Percentiles rank a stretch among this genome's conserved stretches.
Evolutionary conservation across 2,888 invertebrate species (phyloP).

Genomic region (Euproctis similis): DNA sequence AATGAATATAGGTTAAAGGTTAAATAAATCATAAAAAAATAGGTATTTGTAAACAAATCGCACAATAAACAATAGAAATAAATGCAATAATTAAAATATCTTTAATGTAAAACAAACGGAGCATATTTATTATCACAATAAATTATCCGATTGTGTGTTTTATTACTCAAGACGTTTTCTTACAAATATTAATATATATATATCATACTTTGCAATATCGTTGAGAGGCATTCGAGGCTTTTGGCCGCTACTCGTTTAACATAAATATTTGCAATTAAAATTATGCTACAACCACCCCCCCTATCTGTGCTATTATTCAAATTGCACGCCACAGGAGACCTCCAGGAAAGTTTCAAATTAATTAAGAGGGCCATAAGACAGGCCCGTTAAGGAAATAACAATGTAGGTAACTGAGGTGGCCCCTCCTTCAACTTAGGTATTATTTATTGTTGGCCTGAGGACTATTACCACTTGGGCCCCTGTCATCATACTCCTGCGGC

Average conservation of each 20-base stretch:
- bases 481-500: slow-evolving; percentile 56
- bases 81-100: slow-evolving; percentile 5
- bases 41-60: too few relatives aligned
- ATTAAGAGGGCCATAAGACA: slow-evolving; percentile 75
- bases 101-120: slow-evolving; percentile 21
- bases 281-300: slow-evolving; percentile 65
- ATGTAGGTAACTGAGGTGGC: slow-evolving; percentile 56
- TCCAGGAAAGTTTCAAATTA: slow-evolving; percentile 76
- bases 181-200: too few relatives aligned
- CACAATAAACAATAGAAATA: slow-evolving; percentile 1
- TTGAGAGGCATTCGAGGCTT: slow-evolving; percentile 36
- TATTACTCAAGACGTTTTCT: slow-evolving; percentile 31
- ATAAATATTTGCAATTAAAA: slow-evolving; percentile 77
- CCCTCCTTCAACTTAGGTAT: slow-evolving; percentile 53
- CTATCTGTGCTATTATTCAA: slow-evolving; percentile 73
- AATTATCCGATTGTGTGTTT: slow-evolving; percentile 30
- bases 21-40: too few relatives aligned
- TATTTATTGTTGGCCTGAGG: slow-evolving; percentile 61
- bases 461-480: slow-evolving; percentile 49
- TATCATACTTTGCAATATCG: slow-evolving; percentile 63
- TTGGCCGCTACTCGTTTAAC: slow-evolving; percentile 61
- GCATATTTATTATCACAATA: slow-evolving; percentile 19
- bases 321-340: slow-evolving; percentile 72
- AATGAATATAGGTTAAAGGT: too few relatives aligned
- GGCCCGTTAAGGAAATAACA: slow-evolving; percentile 74